These are phyloP conservation scores for Anorthoa munda DNA, from an alignment of 2,888 invertebrate species.

Conservation along the genomic window DNA sequence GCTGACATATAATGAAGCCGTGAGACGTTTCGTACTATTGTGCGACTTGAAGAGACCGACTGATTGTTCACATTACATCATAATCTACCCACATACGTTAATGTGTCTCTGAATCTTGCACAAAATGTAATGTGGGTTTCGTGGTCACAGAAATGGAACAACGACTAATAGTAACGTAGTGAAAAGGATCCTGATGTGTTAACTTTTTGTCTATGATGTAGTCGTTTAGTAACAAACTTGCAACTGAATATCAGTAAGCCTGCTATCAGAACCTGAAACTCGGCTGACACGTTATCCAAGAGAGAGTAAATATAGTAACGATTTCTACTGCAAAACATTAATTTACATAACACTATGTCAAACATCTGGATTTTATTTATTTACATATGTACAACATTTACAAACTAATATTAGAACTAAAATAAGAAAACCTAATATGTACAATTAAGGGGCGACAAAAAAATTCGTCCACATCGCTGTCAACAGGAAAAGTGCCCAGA, in stretches of 20 bases:
- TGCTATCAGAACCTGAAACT: not conserved
- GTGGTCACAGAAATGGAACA: slow-evolving; percentile 37
- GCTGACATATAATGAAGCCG: slow-evolving; percentile 79
- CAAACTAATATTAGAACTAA: too few species aligned
- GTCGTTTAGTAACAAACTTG: not conserved
- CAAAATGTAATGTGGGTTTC: slow-evolving; percentile 37
- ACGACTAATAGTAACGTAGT: not conserved
- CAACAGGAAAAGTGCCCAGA: too few species aligned
- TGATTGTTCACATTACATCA: slow-evolving; percentile 74
- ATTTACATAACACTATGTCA: slow-evolving; percentile 4
- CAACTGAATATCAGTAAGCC: not conserved
- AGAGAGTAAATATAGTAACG: not conserved
- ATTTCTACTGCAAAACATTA: slow-evolving; percentile 9
- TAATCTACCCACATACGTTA: slow-evolving; percentile 65
- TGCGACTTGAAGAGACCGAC: slow-evolving; percentile 68
- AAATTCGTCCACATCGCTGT: too few species aligned
- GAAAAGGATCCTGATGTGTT: not conserved
- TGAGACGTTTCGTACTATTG: slow-evolving; percentile 83
- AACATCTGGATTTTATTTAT: too few species aligned
- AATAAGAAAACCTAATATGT: too few species aligned
- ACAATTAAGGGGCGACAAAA: too few species aligned
- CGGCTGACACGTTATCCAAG: not conserved
- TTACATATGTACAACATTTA: too few species aligned
- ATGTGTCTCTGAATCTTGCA: slow-evolving; percentile 54
- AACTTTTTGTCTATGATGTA: not conserved